These are phyloP conservation scores for Cactoblastis cactorum DNA, from an alignment of 2,888 invertebrate species.

Conservation along the genomic window DNA sequence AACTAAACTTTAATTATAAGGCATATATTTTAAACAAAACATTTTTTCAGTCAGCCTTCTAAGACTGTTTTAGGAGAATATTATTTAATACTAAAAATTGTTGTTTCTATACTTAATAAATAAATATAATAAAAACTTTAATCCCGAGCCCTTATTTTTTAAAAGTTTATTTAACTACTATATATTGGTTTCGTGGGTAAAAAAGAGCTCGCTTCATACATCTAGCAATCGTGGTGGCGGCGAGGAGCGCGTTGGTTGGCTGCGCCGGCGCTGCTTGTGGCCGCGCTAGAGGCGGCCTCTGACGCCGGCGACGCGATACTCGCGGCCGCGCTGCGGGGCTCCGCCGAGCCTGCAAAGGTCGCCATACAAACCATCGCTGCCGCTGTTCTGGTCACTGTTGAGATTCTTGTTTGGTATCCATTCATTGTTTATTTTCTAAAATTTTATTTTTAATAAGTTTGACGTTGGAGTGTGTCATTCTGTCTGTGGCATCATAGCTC, in stretches of 20 bases:
- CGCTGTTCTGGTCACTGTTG: conserved; percentile 56
- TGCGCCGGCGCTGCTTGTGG: conserved; percentile 62
- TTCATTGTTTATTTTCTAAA: conserved; percentile 8
- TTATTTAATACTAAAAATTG: too few species aligned
- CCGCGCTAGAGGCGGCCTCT: conserved; percentile 61
- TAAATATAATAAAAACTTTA: too few species aligned
- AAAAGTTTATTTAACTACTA: too few species aligned
- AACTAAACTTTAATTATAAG: too few species aligned
- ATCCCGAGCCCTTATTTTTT: too few species aligned
- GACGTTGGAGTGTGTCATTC: too few species aligned
- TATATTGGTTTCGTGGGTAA: too few species aligned
- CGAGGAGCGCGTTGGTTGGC: conserved; percentile 67
- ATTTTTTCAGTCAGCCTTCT: too few species aligned
- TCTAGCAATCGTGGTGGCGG: conserved; percentile 68
- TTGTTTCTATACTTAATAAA: too few species aligned
- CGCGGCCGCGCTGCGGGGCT: conserved; percentile 51
- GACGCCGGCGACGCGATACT: conserved; percentile 65
- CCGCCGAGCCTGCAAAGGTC: conserved; percentile 41
- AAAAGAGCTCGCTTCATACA: neutral
- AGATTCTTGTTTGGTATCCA: conserved; percentile 68
- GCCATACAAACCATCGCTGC: conserved; percentile 48
- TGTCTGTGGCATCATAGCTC: too few species aligned
- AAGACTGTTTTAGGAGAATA: too few species aligned
- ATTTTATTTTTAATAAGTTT: neutral
- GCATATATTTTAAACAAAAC: too few species aligned